Base-by-base conservation (phyloP, 2,797 vertebrate species). In the Babyrousa celebensis region DNA sequence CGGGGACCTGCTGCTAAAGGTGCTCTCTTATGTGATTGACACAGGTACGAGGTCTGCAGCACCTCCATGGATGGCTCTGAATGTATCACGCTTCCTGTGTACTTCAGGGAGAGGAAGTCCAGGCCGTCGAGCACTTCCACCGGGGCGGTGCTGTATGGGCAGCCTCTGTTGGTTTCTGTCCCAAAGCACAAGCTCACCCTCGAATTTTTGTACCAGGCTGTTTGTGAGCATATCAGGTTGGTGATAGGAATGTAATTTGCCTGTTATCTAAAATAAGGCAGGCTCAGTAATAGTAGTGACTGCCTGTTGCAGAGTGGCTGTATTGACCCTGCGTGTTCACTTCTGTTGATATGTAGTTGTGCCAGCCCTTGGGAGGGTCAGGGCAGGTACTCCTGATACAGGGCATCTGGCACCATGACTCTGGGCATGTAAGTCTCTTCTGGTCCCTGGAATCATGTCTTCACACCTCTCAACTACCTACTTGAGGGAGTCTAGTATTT, bases 151-250 rank as follows among this genome's bases (percentile, higher is more conserved):
- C 98, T 99, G 2, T 99, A 99, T 68, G 99, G 99, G 48, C 99
- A 99, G 96, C 99, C 99, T 14, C 99, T 99, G 25, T 98, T 99
- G 72, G 98, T 99, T 98, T 99, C 99, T 12, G 99, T 99, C 96
- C 99, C 99, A 54, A 99, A 99, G 94, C 99, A 99, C 85, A 99
- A 99, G 98, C 99, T 99, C 68, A 98, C 99, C 6, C 98, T 99
- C 52, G 99, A 99, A 32, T 98, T 99, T 60, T 98, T 99, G 83
- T 99, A 99, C 94, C 98, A 98, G 67, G 99, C 99, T 68, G 98
- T 99, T 97, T 98, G 99, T 92, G 99, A 99, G 97, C 99, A 99
- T 89, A 99, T 99, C 97, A 99, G 99, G 99, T 99, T 96, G 98
- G 99, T 98, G 89, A n/a, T 27, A 58, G 92, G 17, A 67, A n/a